A percentile compares a stretch with the other conserved stretches of the same genome.
These are phyloP conservation scores for Gyps fulvus DNA, from an alignment of 2,113 vertebrate species.

Conservation along the genomic window DNA sequence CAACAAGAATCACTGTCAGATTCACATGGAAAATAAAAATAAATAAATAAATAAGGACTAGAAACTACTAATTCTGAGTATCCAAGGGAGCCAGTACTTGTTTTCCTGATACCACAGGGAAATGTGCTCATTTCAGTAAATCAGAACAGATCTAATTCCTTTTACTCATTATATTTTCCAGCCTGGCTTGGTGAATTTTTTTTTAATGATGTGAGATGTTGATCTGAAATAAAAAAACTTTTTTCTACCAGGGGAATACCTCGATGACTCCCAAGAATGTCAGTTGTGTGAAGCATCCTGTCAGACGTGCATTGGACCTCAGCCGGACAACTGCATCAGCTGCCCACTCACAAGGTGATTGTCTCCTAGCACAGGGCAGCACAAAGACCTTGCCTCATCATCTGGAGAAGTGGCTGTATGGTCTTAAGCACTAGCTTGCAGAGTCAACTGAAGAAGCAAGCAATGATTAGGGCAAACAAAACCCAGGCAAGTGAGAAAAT, in stretches of 20 bases:
- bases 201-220: background rate
- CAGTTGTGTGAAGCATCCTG: slow-evolving; percentile 81
- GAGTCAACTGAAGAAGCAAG: background rate
- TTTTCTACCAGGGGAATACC: slow-evolving; percentile 67
- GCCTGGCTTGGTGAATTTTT: rapidly evolving
- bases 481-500: background rate
- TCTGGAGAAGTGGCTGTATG: background rate
- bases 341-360: slow-evolving; percentile 79
- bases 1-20: background rate
- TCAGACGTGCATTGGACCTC: slow-evolving; percentile 80
- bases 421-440: background rate
- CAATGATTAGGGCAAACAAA: background rate
- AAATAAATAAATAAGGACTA: background rate
- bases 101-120: background rate
- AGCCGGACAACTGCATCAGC: slow-evolving; percentile 78
- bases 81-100: background rate
- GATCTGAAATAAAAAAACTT: background rate
- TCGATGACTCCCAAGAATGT: slow-evolving; percentile 70
- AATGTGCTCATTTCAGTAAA: background rate
- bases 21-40: background rate
- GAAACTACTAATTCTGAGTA: background rate
- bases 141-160: background rate
- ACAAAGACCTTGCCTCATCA: background rate
- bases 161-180: background rate
- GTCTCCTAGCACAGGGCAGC: background rate